Evolutionary conservation across 2,113 vertebrate species (phyloP).

Genomic region (Tragelaphus buxtoni): DNA sequence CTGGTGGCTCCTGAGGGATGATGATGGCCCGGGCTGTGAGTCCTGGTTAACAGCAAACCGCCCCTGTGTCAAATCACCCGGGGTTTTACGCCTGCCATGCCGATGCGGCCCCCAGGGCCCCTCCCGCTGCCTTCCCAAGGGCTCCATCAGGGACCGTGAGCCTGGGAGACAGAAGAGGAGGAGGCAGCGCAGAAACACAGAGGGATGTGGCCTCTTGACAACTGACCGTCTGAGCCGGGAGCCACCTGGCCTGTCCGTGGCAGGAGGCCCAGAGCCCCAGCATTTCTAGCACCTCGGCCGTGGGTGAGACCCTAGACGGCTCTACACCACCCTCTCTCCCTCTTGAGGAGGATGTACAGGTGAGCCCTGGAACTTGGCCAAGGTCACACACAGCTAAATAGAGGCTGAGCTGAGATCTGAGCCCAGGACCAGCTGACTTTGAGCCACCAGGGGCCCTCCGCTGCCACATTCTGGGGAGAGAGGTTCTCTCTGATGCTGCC

Average conservation of each 20-base stretch:
- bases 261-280: background rate
- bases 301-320: background rate
- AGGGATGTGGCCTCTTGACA: fast-evolving
- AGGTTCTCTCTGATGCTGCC: background rate
- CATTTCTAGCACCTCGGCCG: fast-evolving
- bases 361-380: background rate
- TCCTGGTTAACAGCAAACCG: background rate
- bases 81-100: background rate
- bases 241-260: background rate
- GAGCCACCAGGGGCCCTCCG: fast-evolving
- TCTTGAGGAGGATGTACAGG: background rate
- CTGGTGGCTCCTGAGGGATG: background rate
- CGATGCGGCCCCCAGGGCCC: background rate
- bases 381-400: background rate
- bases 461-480: background rate
- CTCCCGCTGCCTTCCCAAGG: background rate
- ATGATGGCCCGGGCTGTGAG: fast-evolving
- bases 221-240: background rate
- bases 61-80: fast-evolving
- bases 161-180: background rate
- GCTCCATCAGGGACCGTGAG: background rate
- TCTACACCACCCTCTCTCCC: fast-evolving
- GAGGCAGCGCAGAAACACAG: background rate
- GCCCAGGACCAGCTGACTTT: background rate
- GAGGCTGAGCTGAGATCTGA: background rate